phyloP scores from a whole-genome alignment of 2,888 invertebrate genomes.

The Oscheius myriophilus region DNA sequence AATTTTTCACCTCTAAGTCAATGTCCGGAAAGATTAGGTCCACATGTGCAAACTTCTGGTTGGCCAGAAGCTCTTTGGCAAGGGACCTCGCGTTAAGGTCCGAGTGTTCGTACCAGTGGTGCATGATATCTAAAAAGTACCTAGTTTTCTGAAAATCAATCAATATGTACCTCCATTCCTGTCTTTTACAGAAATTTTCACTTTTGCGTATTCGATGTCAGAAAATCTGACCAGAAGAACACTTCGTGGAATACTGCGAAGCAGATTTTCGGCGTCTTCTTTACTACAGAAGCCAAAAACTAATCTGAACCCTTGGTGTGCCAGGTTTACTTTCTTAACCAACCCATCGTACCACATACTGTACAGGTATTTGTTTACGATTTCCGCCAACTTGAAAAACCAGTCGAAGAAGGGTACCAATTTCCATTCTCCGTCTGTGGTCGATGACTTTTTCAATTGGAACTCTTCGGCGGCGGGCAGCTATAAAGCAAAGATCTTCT shows the following conservation, averaged over 20 bases:
- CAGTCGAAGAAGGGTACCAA: slow-evolving; percentile 63
- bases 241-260: slow-evolving; percentile 55
- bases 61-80: slow-evolving; percentile 61
- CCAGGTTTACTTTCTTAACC: neutral
- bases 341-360: slow-evolving; percentile 70
- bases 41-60: slow-evolving; percentile 63
- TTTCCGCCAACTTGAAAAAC: slow-evolving; percentile 69
- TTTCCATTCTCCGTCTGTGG: slow-evolving; percentile 69
- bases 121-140: slow-evolving; percentile 62
- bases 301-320: slow-evolving; percentile 47
- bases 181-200: slow-evolving; percentile 68
- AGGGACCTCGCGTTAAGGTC: slow-evolving; percentile 63
- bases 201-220: slow-evolving; percentile 68
- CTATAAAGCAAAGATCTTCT: slow-evolving; percentile 41
- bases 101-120: slow-evolving; percentile 69
- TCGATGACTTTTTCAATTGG: slow-evolving; percentile 53
- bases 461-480: slow-evolving; percentile 68
- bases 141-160: neutral
- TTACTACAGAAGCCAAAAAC: slow-evolving; percentile 69
- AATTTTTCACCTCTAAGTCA: slow-evolving; percentile 56
- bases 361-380: slow-evolving; percentile 68
- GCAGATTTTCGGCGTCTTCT: slow-evolving; percentile 67
- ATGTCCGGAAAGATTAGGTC: slow-evolving; percentile 69
- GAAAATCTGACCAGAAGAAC: slow-evolving; percentile 65
- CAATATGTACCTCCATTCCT: slow-evolving; percentile 54